Percentiles rank a stretch among this genome's conserved stretches.
phyloP scores from a whole-genome alignment of 2,797 vertebrate species.

The Platalea minor region DNA sequence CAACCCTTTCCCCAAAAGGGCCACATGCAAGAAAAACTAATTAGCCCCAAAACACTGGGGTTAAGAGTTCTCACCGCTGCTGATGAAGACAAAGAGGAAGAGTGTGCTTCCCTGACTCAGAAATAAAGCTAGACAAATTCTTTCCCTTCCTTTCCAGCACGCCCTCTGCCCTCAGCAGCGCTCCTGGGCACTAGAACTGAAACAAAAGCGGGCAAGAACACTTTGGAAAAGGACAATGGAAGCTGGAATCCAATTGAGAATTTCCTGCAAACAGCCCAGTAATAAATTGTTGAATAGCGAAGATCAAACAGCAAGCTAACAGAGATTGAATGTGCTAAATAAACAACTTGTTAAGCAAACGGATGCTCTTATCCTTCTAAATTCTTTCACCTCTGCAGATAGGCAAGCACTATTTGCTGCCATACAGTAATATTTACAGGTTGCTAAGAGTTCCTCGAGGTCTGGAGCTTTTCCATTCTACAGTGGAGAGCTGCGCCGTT shows the following conservation, averaged over 20 bases:
- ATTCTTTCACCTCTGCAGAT: constrained; percentile 18
- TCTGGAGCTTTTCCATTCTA: constrained; percentile 62
- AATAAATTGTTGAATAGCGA: not conserved
- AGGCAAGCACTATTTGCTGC: not conserved
- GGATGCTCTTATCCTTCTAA: constrained; percentile 26
- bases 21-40: not conserved
- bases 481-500: not conserved
- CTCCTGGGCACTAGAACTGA: not conserved
- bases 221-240: not conserved
- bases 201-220: not conserved
- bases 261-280: constrained; percentile 3
- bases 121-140: not conserved
- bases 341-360: not conserved
- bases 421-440: constrained; percentile 71
- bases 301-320: not conserved
- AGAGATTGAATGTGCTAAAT: not conserved
- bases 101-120: not conserved
- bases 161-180: not conserved
- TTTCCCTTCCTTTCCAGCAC: not conserved
- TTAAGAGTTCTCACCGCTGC: not conserved
- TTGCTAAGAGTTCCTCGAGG: constrained; percentile 75
- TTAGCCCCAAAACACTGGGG: not conserved
- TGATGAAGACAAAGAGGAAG: not conserved
- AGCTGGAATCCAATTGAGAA: not conserved
- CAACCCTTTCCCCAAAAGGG: not conserved